A percentile compares a stretch with the other conserved stretches of the same genome.
Conservation (phyloP, 2,888 invertebrate genomes). For the Cataglyphis albicans region DNA sequence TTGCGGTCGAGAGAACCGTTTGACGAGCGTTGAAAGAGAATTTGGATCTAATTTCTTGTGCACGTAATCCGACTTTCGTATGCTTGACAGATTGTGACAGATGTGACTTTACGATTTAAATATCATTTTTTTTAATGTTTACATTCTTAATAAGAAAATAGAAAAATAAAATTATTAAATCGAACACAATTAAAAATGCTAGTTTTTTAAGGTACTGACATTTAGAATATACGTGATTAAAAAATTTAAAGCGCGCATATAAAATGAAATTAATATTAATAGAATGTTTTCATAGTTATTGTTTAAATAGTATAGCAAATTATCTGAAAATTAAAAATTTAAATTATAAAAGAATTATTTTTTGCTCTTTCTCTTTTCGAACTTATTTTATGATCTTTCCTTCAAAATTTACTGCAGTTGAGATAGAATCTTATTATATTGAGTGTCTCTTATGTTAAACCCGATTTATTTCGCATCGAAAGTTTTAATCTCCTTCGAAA, state of each 20-base stretch:
- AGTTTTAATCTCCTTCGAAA: constrained; percentile 36
- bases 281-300: not conserved
- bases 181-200: not conserved
- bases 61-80: constrained; percentile 8
- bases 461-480: constrained; percentile 22
- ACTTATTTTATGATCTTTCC: not conserved
- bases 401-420: not conserved
- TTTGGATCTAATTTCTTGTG: not conserved
- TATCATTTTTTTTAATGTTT: not conserved
- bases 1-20: constrained; percentile 47
- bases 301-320: not conserved
- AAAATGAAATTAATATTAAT: constrained; percentile 16
- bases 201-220: not conserved
- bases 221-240: not conserved
- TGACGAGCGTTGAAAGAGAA: constrained; percentile 36
- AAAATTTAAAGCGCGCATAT: not conserved
- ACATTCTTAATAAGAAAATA: constrained; percentile 3
- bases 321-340: not conserved
- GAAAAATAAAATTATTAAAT: not conserved
- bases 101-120: not conserved
- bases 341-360: not conserved
- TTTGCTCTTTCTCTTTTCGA: not conserved
- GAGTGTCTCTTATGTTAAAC: constrained; percentile 6
- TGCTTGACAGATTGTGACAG: constrained; percentile 7
- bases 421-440: not conserved